Base-by-base conservation (phyloP, 2,888 invertebrate genomes). In the Drosophila quinaria region DNA sequence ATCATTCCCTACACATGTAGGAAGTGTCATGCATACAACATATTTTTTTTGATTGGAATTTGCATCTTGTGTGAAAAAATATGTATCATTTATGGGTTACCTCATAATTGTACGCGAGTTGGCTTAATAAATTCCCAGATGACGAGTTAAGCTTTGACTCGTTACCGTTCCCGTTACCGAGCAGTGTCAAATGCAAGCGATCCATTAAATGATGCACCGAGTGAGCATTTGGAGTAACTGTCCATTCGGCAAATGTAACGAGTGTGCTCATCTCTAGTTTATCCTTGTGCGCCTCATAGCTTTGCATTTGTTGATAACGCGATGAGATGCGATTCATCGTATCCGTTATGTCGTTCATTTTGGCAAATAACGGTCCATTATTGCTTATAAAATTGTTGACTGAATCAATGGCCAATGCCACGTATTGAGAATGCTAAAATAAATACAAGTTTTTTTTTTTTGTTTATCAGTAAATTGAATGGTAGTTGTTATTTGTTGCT, bases 181-280 rank as follows among this genome's bases (percentile, higher is more conserved):
- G 68, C 3, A 96, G 92, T 22, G 95, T 93, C 5, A 94, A 92
- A 90, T 96, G 95, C 39, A 96, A 94, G 9, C 94, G 93, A 87
- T 96, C 95, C 81, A 97, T 91, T 25, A 96, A 88, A 70, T 95
- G 94, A 33, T 95, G 94, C 60, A 96, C 93, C 3, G 96, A 95
- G 47, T 94, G 93, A 0, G 94, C 93, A 81, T 94, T 94, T 80
- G 95, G 95, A 0, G 96, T 95, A 2, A 96, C 95, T 44, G 95
- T 95, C 92, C 94, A 94, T 75, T 93, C 93, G 0, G 96, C 96
- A 89, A 96, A 97, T 86, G 95, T 94, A 87, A 95, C 93, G 74
- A 97, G 89, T 6, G 97, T 97, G 67, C 93, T 93, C 73, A 93
- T 91, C 90, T 96, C 96, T 76, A 95, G 92, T 65, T 93, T 93